Evolutionary conservation across 1,140 invertebrate species (phyloP), one percentile per base, ranked within the genome.

Genomic region (Hyles euphorbiae): DNA sequence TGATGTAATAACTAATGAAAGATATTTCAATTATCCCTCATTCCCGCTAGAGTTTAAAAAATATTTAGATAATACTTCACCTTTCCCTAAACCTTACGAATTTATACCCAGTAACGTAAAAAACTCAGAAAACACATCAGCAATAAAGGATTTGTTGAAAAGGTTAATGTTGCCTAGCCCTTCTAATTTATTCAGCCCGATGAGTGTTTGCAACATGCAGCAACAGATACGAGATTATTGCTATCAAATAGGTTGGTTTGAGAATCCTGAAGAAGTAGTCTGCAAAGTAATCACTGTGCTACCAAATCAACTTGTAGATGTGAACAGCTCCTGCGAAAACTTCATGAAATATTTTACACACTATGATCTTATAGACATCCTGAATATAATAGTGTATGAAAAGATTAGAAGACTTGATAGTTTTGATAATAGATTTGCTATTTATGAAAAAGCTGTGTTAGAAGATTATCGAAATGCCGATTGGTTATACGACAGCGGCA

Each of bases 1-100:
- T n/a, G 72, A 90, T 34, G 90, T 94, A 46, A 77, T 92, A n/a
- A 86, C 91, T 22, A 89, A 93, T 82, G 87, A 91, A 55, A 70
- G 87, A 64, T 58, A 87, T 36, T 80, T 83, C 40, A 83, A 89
- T 60, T 88, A 88, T 70, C 74, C 83, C 11, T 71, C 72, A 51
- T 89, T 89, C 68, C 84, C 89, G 34, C 63, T 83, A 53, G 89
- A 89, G 68, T 85, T 90, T 53, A 76, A 79, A 52, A 52, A 74
- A 54, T 89, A 76, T 68, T 69, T 89, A 48, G 71, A 81, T 62
- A 53, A 61, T 34, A 63, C 61, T 7, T 77, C 77, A 11, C 82
- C 85, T 53, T 89, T 84, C 67, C 89, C 89, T 7, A 89, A 88
- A 64, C 80, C 86, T 6, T 88, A 84, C 69, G 86, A 89, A 76